Percentiles rank a stretch among this genome's conserved stretches.
These are phyloP conservation scores for Scrobipalpa costella DNA, from an alignment of 2,888 invertebrate genomes.

Conservation along the genomic window DNA sequence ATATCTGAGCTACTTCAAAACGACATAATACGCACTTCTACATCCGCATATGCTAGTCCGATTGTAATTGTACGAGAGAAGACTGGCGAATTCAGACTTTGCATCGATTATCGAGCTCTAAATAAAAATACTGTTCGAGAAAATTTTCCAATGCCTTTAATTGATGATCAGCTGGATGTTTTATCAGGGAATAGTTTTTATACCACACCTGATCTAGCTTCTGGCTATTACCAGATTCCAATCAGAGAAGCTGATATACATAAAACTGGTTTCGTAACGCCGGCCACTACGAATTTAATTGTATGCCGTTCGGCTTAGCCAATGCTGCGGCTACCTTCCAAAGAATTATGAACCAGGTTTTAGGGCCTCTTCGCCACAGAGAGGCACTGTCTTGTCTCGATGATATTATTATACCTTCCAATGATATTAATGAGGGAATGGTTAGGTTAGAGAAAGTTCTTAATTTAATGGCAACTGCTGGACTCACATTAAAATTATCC, in stretches of 20 bases:
- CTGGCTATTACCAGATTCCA: background rate
- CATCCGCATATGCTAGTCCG: conserved; percentile 6
- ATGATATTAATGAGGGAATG: background rate
- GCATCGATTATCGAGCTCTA: background rate
- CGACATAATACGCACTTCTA: background rate
- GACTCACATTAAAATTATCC: background rate
- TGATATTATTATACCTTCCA: background rate
- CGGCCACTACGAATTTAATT: background rate
- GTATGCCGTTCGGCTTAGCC: background rate
- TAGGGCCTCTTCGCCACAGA: background rate
- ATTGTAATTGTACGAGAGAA: conserved; percentile 6
- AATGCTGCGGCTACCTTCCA: conserved; percentile 9
- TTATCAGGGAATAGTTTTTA: background rate
- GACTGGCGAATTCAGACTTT: background rate
- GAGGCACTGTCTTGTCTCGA: too few relatives aligned
- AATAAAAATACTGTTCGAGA: background rate
- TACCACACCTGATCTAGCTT: background rate
- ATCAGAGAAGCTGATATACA: background rate
- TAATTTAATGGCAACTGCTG: background rate
- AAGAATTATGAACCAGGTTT: background rate
- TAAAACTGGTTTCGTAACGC: background rate
- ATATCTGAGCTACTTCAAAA: background rate
- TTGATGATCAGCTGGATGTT: conserved; percentile 2
- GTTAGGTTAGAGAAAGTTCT: background rate
- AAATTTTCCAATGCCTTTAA: background rate